Conservation (phyloP, 2,113 vertebrate species). For the Saimiri boliviensis region DNA sequence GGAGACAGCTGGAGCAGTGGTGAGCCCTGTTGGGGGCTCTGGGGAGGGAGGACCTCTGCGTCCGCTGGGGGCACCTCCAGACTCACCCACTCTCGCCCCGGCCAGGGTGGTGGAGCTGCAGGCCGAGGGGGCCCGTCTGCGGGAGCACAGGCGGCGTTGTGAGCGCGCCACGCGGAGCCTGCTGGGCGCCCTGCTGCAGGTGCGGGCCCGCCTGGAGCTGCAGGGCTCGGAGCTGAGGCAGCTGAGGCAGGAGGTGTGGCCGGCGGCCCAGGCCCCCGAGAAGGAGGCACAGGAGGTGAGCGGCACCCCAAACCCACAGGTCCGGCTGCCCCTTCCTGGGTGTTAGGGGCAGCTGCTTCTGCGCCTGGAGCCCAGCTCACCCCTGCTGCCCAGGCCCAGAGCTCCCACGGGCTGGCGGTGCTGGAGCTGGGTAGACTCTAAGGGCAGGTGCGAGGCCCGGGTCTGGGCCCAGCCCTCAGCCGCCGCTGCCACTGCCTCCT, state of each 20-base stretch:
- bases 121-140: conserved; percentile 34
- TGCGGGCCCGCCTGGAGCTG: not conserved
- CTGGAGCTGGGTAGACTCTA: not conserved
- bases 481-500: no score
- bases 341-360: not conserved
- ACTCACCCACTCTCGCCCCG: fast-evolving
- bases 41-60: not conserved
- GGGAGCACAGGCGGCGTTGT: conserved; percentile 25
- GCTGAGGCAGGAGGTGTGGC: not conserved
- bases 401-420: not conserved
- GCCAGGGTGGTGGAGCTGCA: conserved; percentile 33
- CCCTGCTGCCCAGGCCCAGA: not conserved
- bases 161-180: not conserved
- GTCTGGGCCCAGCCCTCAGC: not conserved
- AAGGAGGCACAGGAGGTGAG: conserved; percentile 37
- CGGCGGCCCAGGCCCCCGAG: not conserved
- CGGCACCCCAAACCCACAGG: fast-evolving
- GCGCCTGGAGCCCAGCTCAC: not conserved
- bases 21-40: not conserved
- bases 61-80: fast-evolving
- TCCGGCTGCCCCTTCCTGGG: not conserved
- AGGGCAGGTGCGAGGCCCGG: no score
- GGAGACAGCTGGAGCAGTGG: conserved; percentile 60
- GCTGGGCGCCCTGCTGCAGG: conserved; percentile 54
- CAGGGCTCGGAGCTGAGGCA: conserved; percentile 35